phyloP scores from a whole-genome alignment of 2,888 invertebrate genomes.

The Pecten maximus region DNA sequence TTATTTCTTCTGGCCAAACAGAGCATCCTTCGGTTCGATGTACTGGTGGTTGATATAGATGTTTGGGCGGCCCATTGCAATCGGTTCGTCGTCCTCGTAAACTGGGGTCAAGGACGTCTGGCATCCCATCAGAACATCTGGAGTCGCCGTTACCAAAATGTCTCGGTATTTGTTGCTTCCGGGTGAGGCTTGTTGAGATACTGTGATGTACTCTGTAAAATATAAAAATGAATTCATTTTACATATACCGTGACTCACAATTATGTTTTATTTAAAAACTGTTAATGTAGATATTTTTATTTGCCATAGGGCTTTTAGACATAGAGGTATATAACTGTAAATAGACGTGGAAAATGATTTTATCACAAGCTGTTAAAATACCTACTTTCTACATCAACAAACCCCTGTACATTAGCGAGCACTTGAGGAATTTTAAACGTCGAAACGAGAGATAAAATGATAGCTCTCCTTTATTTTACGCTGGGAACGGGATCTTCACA shows the following conservation, averaged over 20 bases:
- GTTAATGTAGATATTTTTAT: neutral
- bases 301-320: neutral
- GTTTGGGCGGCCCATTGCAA: neutral
- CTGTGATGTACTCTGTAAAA: constrained; percentile 14
- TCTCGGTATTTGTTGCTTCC: neutral
- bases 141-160: neutral
- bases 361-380: neutral
- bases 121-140: neutral
- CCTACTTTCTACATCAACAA: neutral
- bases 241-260: neutral
- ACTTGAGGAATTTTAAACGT: constrained; percentile 4
- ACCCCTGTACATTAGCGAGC: neutral
- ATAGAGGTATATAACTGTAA: neutral
- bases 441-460: neutral
- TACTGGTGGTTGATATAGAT: neutral
- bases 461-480: neutral
- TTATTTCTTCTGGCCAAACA: constrained; percentile 6
- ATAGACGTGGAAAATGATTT: constrained; percentile 10
- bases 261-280: neutral
- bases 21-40: constrained; percentile 7
- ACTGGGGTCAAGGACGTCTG: neutral
- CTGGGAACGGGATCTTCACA: neutral
- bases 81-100: neutral
- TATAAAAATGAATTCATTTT: neutral
- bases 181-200: neutral